Base-by-base conservation (phyloP, 2,113 vertebrate genomes). In the Tachuris rubrigastra region DNA sequence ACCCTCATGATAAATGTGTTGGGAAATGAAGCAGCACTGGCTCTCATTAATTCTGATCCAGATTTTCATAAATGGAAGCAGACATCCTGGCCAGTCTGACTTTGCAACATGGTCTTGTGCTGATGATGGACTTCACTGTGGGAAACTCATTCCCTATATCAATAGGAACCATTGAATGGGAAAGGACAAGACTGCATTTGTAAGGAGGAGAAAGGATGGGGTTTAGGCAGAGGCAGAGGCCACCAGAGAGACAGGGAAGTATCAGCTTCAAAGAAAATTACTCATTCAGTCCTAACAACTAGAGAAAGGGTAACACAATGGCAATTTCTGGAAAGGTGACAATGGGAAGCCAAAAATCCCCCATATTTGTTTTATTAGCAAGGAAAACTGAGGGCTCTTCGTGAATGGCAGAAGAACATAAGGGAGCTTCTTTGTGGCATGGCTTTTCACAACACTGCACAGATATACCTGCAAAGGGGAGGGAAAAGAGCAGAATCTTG, bases 51-150 rank as follows among this genome's bases (percentile, higher is more conserved):
- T 74, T 84, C 75, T 55, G 46, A 50, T 71, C 62, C 80, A 67
- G 46, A 47, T 79, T 67, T 68, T 87, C 65, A 65, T 41, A 87
- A 93, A 84, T 33, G 86, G 56, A 90, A 87, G 86, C 80, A 93
- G 86, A 89, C 56, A n/a, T 87, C 80, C 86, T 60, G 76, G 60
- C 52, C 76, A 37, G 56, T 41, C 83, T 41, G 80, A 44, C 76
- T 85, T 41, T 81, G 65, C 69, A 83, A 72, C 60, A 8, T 16
- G 83, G 33, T 71, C 50, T 81, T 67, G 63, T n/a, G 39, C 37
- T 5, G 2, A 21, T 15, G 68, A 55, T 24, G 83, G 88, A 65
- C 66, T 82, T 87, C 8, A 31, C 13, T 67, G 49, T 83, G 50
- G 37, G 37, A 86, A 41, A 88, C 30, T 41, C 79, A n/a, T 28